phyloP scores from a whole-genome alignment of 2,113 vertebrate species.

The Corythaixoides concolor region DNA sequence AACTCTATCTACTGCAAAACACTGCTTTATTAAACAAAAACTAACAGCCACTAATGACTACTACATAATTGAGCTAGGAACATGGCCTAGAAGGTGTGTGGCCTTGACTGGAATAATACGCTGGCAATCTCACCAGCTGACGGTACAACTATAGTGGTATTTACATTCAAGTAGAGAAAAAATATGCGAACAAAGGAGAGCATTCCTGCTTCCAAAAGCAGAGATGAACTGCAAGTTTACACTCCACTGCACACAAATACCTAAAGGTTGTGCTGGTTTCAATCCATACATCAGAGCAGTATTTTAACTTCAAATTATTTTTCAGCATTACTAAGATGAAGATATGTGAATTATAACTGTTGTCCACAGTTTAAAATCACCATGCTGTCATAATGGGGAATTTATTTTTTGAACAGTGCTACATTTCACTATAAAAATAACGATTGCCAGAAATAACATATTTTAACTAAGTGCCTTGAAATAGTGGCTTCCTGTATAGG shows the following conservation, averaged over 20 bases:
- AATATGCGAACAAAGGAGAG: not conserved
- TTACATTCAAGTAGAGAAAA: not conserved
- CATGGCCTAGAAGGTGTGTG: not conserved
- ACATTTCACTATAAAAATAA: not conserved
- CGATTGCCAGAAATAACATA: not conserved
- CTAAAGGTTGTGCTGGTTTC: not conserved
- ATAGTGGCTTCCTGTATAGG: not conserved
- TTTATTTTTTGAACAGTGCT: not conserved
- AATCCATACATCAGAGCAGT: not conserved
- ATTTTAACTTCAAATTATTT: not conserved
- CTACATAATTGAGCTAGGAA: not conserved
- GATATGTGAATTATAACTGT: not conserved
- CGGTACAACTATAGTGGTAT: not conserved
- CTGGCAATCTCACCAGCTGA: not conserved
- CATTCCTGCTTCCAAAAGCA: not conserved
- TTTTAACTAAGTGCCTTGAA: constrained; percentile 45
- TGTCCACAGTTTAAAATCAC: not conserved
- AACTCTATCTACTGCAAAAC: not conserved
- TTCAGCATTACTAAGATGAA: not conserved
- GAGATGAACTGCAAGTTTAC: not conserved
- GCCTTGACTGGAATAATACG: not conserved
- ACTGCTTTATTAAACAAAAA: not conserved
- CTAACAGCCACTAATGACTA: not conserved
- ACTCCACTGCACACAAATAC: not conserved
- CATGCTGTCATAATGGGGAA: not conserved